phyloP scores from a whole-genome alignment of 2,888 invertebrate species.

The Neocrepidodera transversa region DNA sequence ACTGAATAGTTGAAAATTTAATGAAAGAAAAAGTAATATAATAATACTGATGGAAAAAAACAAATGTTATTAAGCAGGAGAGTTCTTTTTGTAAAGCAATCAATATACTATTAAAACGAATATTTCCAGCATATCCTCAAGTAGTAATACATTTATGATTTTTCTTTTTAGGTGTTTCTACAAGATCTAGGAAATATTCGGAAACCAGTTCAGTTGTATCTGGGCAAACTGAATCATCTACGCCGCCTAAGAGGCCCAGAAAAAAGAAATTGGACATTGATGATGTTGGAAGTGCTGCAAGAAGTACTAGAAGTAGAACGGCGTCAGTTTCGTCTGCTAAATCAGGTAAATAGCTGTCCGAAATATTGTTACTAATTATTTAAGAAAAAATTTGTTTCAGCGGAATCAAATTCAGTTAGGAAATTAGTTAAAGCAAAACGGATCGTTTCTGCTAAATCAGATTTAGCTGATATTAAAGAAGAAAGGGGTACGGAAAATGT shows the following conservation, averaged over 20 bases:
- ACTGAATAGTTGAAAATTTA: too few species aligned
- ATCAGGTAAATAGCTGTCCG: conserved; percentile 31
- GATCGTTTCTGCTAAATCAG: conserved; percentile 27
- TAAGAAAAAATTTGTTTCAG: conserved; percentile 29
- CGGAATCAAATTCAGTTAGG: conserved; percentile 26
- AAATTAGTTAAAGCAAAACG: conserved; percentile 31
- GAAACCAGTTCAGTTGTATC: conserved; percentile 40
- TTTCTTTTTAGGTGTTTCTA: conserved; percentile 37
- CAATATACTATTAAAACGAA: too few species aligned
- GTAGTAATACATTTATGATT: background rate
- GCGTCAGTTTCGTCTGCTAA: conserved; percentile 41
- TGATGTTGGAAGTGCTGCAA: conserved; percentile 13
- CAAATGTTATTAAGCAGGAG: too few species aligned
- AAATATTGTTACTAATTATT: conserved; percentile 9
- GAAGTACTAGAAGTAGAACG: conserved; percentile 34
- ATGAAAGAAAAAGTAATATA: background rate
- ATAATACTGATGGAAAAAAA: too few species aligned
- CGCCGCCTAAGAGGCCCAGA: conserved; percentile 35
- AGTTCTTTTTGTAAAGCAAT: too few species aligned
- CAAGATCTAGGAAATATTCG: conserved; percentile 39
- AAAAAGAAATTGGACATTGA: conserved; percentile 22
- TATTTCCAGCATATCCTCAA: too few species aligned
- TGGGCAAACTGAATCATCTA: conserved; percentile 36
- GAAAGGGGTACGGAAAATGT: conserved; percentile 13
- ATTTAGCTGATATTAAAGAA: conserved; percentile 39